Conservation (phyloP, 2,888 invertebrate genomes). For the Electrophaes corylata region DNA sequence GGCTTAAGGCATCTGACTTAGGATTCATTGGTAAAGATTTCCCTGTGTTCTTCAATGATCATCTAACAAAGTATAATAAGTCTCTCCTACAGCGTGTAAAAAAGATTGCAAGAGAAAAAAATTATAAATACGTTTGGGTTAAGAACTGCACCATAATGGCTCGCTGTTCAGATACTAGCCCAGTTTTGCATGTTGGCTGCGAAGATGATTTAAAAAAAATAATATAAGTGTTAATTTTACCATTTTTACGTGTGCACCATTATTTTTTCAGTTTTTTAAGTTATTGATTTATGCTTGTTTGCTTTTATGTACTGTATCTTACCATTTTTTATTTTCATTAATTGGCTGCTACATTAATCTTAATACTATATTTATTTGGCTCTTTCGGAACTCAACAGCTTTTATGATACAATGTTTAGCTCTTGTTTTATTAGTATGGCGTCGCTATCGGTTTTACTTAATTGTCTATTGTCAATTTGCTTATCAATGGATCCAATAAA, state of each 20-base stretch:
- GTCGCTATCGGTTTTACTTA: background rate
- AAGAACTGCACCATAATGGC: conserved; percentile 1
- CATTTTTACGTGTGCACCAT: background rate
- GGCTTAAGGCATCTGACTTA: background rate
- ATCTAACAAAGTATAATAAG: conserved; percentile 1
- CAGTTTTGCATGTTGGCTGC: background rate
- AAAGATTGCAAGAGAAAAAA: background rate
- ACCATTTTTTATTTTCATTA: background rate
- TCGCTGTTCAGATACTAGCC: background rate
- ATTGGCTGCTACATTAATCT: background rate
- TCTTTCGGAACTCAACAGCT: background rate
- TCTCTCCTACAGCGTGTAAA: background rate
- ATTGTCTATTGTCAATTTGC: background rate
- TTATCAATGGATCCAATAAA: conserved; percentile 1
- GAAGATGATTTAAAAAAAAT: conserved; percentile 5
- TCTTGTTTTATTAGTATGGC: background rate
- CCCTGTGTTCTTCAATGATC: conserved; percentile 2
- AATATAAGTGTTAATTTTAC: background rate
- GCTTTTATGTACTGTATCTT: background rate
- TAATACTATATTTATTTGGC: background rate
- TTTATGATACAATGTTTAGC: background rate
- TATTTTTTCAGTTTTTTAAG: background rate
- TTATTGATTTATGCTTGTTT: background rate
- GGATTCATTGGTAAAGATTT: conserved; percentile 1
- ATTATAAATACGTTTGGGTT: background rate